Conservation (phyloP, 2,113 vertebrate genomes). For the Crotophaga sulcirostris region DNA sequence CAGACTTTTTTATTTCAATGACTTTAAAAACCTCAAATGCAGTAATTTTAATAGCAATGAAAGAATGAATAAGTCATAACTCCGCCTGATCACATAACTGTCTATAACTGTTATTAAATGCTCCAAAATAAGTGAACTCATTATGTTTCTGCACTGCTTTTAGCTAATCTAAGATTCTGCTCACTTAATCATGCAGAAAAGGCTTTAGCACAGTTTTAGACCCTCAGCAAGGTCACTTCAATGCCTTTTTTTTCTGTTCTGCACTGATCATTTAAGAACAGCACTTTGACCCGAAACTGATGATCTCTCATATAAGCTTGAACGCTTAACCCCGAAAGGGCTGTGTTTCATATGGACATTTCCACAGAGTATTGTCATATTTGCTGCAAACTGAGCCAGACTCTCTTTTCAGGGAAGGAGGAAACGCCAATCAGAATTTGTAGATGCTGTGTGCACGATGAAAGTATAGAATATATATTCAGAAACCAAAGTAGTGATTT, state of each 20-base stretch:
- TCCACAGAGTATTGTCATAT: conserved; percentile 72
- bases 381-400: conserved; percentile 70
- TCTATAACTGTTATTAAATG: conserved; percentile 90
- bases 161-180: conserved; percentile 85
- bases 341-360: conserved; percentile 71
- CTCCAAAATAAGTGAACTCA: conserved; percentile 87
- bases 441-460: conserved; percentile 6
- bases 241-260: conserved; percentile 74
- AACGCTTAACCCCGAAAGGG: conserved; percentile 71
- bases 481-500: conserved; percentile 21
- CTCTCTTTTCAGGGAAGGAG: conserved; percentile 51
- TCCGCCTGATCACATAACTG: conserved; percentile 89
- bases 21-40: conserved; percentile 87
- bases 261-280: conserved; percentile 79
- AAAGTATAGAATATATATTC: conserved; percentile 51
- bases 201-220: conserved; percentile 80
- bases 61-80: conserved; percentile 89
- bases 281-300: conserved; percentile 80
- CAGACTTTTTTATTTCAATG: conserved; percentile 89
- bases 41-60: conserved; percentile 88
- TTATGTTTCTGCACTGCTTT: conserved; percentile 86
- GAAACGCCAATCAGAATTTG: conserved; percentile 71
- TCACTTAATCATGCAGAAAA: conserved; percentile 86
- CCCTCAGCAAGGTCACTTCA: conserved; percentile 83
- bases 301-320: conserved; percentile 76